These are phyloP conservation scores for Eidolon dupreanum DNA, from an alignment of 2,797 vertebrate genomes.

Conservation along the genomic window DNA sequence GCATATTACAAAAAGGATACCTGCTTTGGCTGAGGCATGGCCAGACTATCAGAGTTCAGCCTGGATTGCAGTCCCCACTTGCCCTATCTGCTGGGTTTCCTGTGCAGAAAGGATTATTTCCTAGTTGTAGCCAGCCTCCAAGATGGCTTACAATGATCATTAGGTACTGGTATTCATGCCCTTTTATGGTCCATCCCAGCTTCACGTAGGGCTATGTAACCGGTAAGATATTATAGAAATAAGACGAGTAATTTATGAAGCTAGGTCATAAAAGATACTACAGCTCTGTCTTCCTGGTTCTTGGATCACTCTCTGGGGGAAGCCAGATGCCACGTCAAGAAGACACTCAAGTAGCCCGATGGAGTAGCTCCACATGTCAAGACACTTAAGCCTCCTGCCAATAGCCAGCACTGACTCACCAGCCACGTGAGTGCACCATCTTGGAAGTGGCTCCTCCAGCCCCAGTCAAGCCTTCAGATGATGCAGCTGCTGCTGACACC, in stretches of 20 bases:
- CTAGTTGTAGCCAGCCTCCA: background rate
- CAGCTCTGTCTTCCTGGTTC: background rate
- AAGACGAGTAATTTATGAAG: background rate
- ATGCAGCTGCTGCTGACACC: background rate
- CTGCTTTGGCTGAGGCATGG: background rate
- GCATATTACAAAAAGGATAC: background rate
- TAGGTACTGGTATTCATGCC: background rate
- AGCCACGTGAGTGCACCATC: rapidly evolving
- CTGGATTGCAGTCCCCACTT: background rate
- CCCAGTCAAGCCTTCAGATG: background rate
- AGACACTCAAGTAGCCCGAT: background rate
- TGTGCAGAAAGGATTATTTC: background rate
- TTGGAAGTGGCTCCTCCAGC: background rate
- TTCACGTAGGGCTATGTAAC: background rate
- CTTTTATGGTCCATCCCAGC: background rate
- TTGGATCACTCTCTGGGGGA: background rate
- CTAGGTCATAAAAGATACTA: background rate
- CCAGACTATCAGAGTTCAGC: background rate
- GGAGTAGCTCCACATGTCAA: background rate
- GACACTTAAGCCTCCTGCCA: background rate
- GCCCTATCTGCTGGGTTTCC: background rate
- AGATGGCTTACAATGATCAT: background rate
- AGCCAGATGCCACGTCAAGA: background rate
- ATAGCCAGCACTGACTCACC: background rate
- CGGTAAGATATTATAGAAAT: background rate